A percentile compares a stretch with the other conserved stretches of the same genome.
Conservation (phyloP, 2,888 invertebrate species). For the Lydus trimaculatus region DNA sequence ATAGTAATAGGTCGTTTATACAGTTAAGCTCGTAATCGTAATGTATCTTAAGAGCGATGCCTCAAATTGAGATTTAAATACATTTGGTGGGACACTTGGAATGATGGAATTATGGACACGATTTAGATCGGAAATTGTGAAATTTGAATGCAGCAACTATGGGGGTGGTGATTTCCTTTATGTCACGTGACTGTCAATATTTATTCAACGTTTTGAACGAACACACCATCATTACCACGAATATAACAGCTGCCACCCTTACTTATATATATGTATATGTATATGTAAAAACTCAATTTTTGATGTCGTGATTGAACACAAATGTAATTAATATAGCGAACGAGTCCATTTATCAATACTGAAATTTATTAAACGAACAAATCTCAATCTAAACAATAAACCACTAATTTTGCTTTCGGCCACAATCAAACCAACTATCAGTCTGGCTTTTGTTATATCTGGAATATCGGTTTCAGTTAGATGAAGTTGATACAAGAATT, state of each 20-base stretch:
- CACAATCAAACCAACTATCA: conserved; percentile 7
- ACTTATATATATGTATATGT: too few relatives aligned
- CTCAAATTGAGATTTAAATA: conserved; percentile 56
- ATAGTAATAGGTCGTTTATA: conserved; percentile 36
- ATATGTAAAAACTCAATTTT: conserved; percentile 39
- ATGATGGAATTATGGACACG: conserved; percentile 55
- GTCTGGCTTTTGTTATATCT: neutral
- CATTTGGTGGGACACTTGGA: conserved; percentile 54
- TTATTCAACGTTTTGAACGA: conserved; percentile 30
- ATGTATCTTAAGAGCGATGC: conserved; percentile 26
- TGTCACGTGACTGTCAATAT: conserved; percentile 50
- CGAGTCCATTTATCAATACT: conserved; percentile 38
- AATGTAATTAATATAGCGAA: conserved; percentile 40
- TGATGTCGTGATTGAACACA: conserved; percentile 39
- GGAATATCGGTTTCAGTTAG: neutral
- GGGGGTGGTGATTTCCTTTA: conserved; percentile 53
- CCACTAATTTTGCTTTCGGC: conserved; percentile 34
- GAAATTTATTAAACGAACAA: conserved; percentile 26
- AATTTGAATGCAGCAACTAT: conserved; percentile 56
- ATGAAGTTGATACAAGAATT: neutral
- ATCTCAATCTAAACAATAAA: conserved; percentile 29
- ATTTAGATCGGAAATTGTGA: conserved; percentile 59
- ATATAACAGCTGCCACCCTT: conserved; percentile 9
- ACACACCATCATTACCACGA: neutral
- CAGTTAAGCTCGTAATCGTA: conserved; percentile 27